These are phyloP conservation scores for Drosophila oshimai DNA, from an alignment of 1,140 invertebrate genomes.

Conservation along the genomic window DNA sequence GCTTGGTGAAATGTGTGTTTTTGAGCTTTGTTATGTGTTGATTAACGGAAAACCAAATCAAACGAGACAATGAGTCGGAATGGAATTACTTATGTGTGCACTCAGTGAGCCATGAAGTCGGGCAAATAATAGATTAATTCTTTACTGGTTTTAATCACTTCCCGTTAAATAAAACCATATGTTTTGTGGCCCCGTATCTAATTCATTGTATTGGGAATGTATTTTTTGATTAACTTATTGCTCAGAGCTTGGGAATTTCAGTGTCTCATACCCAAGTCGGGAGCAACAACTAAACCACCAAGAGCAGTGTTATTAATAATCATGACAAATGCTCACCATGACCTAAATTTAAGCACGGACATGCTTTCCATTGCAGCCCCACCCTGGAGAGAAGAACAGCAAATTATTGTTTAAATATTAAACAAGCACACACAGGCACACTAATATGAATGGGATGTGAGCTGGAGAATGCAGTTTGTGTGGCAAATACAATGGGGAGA, in stretches of 20 bases:
- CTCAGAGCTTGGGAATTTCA: not conserved
- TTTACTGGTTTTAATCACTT: constrained; percentile 20
- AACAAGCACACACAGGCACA: constrained; percentile 20
- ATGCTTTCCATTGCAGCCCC: constrained; percentile 24
- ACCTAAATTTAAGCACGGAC: constrained; percentile 25
- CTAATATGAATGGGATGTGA: too few species aligned
- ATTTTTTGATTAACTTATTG: not conserved
- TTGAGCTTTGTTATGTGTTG: constrained; percentile 34
- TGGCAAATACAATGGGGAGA: constrained; percentile 22
- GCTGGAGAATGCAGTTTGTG: constrained; percentile 29
- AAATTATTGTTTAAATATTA: constrained; percentile 56
- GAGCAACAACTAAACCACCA: constrained; percentile 1
- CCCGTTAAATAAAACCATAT: not conserved
- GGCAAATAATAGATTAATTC: constrained; percentile 3
- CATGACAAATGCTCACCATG: constrained; percentile 42
- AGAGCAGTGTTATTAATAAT: constrained; percentile 29
- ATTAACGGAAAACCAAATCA: constrained; percentile 41
- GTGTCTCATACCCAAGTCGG: constrained; percentile 23
- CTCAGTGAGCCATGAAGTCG: constrained; percentile 27
- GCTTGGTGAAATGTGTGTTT: constrained; percentile 4
- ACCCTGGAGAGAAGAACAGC: not conserved
- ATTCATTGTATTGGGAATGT: not conserved
- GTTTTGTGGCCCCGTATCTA: not conserved
- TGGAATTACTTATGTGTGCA: constrained; percentile 35
- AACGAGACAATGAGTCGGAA: constrained; percentile 40